These are phyloP conservation scores for Rutilus rutilus DNA, from an alignment of 2,113 vertebrate genomes.

Conservation along the genomic window DNA sequence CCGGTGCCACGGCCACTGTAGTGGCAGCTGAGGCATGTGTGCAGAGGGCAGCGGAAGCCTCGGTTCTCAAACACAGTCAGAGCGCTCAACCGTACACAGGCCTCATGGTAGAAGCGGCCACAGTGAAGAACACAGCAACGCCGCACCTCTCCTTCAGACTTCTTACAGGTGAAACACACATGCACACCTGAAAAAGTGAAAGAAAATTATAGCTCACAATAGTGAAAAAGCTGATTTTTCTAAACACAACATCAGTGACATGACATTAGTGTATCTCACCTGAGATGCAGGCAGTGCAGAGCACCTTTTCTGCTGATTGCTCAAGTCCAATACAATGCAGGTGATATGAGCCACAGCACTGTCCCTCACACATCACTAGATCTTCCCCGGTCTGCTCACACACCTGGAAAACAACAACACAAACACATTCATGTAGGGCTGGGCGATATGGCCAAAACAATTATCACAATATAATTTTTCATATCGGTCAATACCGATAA, in stretches of 20 bases:
- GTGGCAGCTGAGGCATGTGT: slow-evolving; percentile 91
- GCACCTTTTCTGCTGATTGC: slow-evolving; percentile 82
- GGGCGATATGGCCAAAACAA: too few species aligned
- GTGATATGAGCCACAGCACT: slow-evolving; percentile 91
- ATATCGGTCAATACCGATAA: too few species aligned
- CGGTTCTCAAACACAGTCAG: slow-evolving; percentile 90
- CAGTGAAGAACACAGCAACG: slow-evolving; percentile 91
- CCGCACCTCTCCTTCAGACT: slow-evolving; percentile 80
- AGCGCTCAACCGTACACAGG: slow-evolving; percentile 83
- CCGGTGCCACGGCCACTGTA: slow-evolving; percentile 83
- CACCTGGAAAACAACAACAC: slow-evolving; percentile 68
- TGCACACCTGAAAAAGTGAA: slow-evolving; percentile 79
- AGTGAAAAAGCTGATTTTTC: not conserved
- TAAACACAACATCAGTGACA: not conserved
- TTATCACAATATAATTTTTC: too few species aligned
- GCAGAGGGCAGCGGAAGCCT: slow-evolving; percentile 94
- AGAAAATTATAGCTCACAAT: not conserved
- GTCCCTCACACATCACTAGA: slow-evolving; percentile 89
- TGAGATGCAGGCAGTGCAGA: slow-evolving; percentile 87
- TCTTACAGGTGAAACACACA: slow-evolving; percentile 91
- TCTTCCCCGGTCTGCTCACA: slow-evolving; percentile 90
- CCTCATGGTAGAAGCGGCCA: slow-evolving; percentile 95
- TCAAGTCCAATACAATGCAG: slow-evolving; percentile 84
- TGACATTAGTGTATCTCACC: slow-evolving; percentile 74
- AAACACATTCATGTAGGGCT: not conserved